phyloP scores from a whole-genome alignment of 2,113 vertebrate species.

The Anarhynchus alexandrinus region DNA sequence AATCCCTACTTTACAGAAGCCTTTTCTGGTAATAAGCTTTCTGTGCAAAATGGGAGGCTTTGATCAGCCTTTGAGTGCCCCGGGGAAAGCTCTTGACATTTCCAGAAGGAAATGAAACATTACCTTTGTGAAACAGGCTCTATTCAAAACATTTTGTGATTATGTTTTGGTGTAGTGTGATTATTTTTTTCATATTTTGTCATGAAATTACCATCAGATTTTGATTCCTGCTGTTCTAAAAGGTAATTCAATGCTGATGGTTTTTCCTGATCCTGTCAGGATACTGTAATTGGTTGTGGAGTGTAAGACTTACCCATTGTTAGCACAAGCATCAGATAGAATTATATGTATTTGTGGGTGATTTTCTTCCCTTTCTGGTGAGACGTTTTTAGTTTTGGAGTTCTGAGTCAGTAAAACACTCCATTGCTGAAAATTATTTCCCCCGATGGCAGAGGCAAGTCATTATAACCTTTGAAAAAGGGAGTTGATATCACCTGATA shows the following conservation, averaged over 20 bases:
- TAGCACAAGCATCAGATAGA: background rate
- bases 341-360: accelerated
- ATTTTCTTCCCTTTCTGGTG: background rate
- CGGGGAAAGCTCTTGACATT: background rate
- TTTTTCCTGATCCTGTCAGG: background rate
- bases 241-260: background rate
- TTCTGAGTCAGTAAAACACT: background rate
- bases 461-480: background rate
- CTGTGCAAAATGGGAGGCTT: background rate
- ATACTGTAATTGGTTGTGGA: background rate
- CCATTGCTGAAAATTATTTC: background rate
- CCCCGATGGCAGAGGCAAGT: background rate
- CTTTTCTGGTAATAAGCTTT: background rate
- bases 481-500: background rate
- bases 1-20: background rate
- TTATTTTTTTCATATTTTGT: background rate
- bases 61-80: background rate
- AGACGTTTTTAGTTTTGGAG: background rate
- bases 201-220: background rate
- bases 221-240: background rate
- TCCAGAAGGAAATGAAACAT: background rate
- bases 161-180: background rate
- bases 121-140: background rate
- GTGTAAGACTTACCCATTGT: background rate
- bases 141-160: background rate